Evolutionary conservation across 2,797 vertebrate genomes (phyloP), one percentile per base, ranked within the genome.

Genomic region (Cirrhinus molitorella): DNA sequence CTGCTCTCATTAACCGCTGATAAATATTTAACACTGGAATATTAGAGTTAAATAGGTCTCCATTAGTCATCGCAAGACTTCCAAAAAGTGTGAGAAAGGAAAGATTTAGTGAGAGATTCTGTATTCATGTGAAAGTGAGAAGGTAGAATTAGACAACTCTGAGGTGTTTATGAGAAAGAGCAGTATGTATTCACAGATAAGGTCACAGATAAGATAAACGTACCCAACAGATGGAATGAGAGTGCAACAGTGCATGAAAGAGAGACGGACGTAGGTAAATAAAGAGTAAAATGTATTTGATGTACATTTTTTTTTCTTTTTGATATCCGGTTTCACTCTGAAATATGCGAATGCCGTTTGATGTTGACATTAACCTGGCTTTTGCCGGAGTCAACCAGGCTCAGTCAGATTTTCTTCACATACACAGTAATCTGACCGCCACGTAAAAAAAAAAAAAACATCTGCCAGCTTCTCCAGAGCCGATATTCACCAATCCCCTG

Each of bases 11-110:
- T 88, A 86, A 63, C 68, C 74, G 25, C 51, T 81, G 79, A 85
- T 88, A 82, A 88, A 88, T 89, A 89, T 88, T 89, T 89, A 86
- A 89, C 79, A 88, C 66, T 72, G 76, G 72, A 76, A 85, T 80
- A 83, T 87, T 80, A 59, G 73, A 53, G 75, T 83, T 86, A 83
- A 85, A 86, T 85, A 76, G 74, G 45, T 73, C 74, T 89, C 83
- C 85, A 87, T 89, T 88, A 85, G 65, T 51, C 51, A 85, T 68
- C 74, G 75, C 74, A 57, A 21, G 68, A 49, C 8, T 23, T 70
- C 31, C 49, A 80, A 51, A 34, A 67, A 71, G 37, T 43, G 82
- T 51, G 43, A 82, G 47, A 70, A 76, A 76, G 25, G 63, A 53
- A n/a, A 55, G 34, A 77, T 59, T 65, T 23, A 72, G 17, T 4